Conservation (phyloP, 2,888 invertebrate genomes). For the Acronicta leporina region DNA sequence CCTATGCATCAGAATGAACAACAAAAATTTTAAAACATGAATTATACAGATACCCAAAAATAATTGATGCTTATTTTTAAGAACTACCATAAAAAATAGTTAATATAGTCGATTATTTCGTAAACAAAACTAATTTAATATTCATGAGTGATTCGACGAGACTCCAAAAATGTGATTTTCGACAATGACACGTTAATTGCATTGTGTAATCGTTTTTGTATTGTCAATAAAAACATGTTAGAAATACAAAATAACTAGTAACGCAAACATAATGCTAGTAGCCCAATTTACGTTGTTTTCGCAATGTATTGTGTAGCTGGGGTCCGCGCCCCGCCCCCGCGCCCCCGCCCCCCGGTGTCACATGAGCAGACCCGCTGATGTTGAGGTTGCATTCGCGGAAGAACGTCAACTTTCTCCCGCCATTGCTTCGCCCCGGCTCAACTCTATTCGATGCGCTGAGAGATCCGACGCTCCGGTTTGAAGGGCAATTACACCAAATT, state of each 20-base stretch:
- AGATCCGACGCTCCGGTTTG: constrained; percentile 15
- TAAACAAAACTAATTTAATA: constrained; percentile 18
- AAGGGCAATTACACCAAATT: constrained; percentile 27
- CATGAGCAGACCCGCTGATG: constrained; percentile 54
- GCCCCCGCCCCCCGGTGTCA: constrained; percentile 12
- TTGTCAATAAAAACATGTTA: constrained; percentile 71
- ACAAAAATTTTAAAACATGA: background rate
- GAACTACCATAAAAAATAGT: constrained; percentile 2
- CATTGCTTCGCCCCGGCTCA: constrained; percentile 24
- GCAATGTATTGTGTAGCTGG: constrained; percentile 72
- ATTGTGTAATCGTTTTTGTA: constrained; percentile 68
- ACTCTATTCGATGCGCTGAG: constrained; percentile 32
- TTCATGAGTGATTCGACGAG: constrained; percentile 22
- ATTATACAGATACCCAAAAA: constrained; percentile 1
- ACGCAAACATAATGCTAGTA: constrained; percentile 65
- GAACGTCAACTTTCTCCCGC: constrained; percentile 70
- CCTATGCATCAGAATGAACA: background rate
- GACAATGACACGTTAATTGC: constrained; percentile 59
- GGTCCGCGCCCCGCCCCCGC: constrained; percentile 17
- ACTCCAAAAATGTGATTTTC: constrained; percentile 29
- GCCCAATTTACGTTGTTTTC: constrained; percentile 72
- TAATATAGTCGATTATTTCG: constrained; percentile 19
- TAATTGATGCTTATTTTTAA: constrained; percentile 23
- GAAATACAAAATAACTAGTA: constrained; percentile 70
- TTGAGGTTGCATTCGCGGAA: constrained; percentile 71